These are phyloP conservation scores for Pammene fasciana DNA, from an alignment of 2,888 invertebrate genomes.

Conservation along the genomic window DNA sequence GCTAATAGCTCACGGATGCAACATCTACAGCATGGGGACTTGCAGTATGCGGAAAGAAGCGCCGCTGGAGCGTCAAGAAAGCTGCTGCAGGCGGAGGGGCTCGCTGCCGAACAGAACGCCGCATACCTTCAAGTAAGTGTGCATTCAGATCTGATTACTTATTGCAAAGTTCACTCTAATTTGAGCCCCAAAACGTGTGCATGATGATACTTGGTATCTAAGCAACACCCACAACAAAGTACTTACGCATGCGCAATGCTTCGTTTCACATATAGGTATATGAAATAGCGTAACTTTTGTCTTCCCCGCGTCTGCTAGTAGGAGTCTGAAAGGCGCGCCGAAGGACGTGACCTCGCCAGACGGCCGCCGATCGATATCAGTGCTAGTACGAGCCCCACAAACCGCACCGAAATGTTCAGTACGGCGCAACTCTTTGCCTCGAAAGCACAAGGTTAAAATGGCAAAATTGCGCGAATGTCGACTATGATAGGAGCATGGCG, in stretches of 20 bases:
- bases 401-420: slow-evolving; percentile 69
- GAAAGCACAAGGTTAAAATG: slow-evolving; percentile 61
- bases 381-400: slow-evolving; percentile 62
- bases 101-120: slow-evolving; percentile 93
- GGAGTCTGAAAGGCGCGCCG: slow-evolving; percentile 78
- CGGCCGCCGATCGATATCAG: slow-evolving; percentile 74
- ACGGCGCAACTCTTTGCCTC: slow-evolving; percentile 66
- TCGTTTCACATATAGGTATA: slow-evolving; percentile 21
- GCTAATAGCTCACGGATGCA: slow-evolving; percentile 78
- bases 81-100: slow-evolving; percentile 91
- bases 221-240: slow-evolving; percentile 32
- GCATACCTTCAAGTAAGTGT: slow-evolving; percentile 89
- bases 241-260: slow-evolving; percentile 37
- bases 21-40: slow-evolving; percentile 90
- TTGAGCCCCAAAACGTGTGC: not conserved
- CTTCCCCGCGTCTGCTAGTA: slow-evolving; percentile 40
- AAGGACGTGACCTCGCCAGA: slow-evolving; percentile 82
- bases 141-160: not conserved
- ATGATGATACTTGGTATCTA: slow-evolving; percentile 11
- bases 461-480: slow-evolving; percentile 48
- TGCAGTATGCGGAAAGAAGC: slow-evolving; percentile 91
- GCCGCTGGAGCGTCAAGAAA: slow-evolving; percentile 91
- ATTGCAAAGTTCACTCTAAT: not conserved
- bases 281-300: slow-evolving; percentile 28
- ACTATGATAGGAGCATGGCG: slow-evolving; percentile 59